These are phyloP conservation scores for Notocelia uddmanniana DNA, from an alignment of 2,888 invertebrate genomes.

Conservation along the genomic window DNA sequence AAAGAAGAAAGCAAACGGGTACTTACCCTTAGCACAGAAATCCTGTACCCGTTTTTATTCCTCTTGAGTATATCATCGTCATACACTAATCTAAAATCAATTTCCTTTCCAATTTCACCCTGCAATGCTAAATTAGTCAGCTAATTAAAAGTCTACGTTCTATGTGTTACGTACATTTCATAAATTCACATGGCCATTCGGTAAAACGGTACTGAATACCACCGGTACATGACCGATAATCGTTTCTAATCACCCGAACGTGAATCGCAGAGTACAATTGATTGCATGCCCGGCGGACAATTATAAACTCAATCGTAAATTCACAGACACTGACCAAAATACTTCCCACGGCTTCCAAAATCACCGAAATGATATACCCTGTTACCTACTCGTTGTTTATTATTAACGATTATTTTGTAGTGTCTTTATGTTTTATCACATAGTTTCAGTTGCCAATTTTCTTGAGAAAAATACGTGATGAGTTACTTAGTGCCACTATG, in stretches of 20 bases:
- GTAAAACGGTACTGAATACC: constrained; percentile 43
- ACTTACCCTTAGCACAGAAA: too few species aligned
- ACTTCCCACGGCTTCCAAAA: constrained; percentile 71
- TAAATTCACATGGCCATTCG: constrained; percentile 36
- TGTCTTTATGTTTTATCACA: constrained; percentile 34
- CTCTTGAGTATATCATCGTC: not conserved
- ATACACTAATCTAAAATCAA: constrained; percentile 17
- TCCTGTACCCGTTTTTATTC: too few species aligned
- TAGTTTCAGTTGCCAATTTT: not conserved
- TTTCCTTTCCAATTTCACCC: constrained; percentile 27
- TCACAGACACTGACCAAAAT: constrained; percentile 59
- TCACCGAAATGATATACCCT: constrained; percentile 43
- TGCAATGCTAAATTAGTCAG: constrained; percentile 20
- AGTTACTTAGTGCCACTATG: too few species aligned
- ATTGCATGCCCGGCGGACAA: constrained; percentile 61
- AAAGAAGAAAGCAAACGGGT: too few species aligned
- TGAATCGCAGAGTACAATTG: constrained; percentile 63
- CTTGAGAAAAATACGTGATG: constrained; percentile 2
- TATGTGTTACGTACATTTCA: constrained; percentile 36
- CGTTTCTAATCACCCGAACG: constrained; percentile 61
- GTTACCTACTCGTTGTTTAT: constrained; percentile 45
- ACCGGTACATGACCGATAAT: constrained; percentile 54
- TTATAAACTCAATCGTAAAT: constrained; percentile 63
- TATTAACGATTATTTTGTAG: constrained; percentile 38
- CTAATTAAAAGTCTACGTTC: constrained; percentile 19